Evolutionary conservation across 2,797 vertebrate genomes (phyloP).

Genomic region (Chaenodraco wilsoni): DNA sequence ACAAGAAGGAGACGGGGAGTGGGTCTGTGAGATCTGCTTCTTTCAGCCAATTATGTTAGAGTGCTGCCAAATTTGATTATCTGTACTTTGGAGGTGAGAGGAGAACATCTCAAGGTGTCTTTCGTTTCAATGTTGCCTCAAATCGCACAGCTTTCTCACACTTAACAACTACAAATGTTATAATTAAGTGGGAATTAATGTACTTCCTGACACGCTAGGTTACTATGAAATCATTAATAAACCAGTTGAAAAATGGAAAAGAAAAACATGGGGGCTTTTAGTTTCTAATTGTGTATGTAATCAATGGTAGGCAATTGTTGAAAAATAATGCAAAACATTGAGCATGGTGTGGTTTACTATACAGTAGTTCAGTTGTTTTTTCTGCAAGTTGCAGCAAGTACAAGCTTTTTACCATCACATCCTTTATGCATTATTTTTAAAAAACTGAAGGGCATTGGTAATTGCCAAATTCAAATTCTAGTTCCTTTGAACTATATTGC

Average conservation of each 20-base stretch:
- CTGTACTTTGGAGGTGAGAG: conserved; percentile 26
- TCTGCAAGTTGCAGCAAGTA: not conserved
- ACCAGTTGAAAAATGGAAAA: not conserved
- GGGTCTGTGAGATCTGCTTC: conserved; percentile 25
- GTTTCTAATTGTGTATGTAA: conserved; percentile 15
- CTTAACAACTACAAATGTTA: not conserved
- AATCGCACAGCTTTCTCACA: conserved; percentile 9
- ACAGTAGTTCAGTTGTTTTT: no score
- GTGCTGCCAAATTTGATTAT: conserved; percentile 55
- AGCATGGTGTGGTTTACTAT: not conserved
- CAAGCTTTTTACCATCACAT: not conserved
- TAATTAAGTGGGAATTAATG: not conserved
- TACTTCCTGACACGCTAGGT: not conserved
- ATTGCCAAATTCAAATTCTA: not conserved
- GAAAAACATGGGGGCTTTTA: not conserved
- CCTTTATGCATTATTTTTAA: not conserved
- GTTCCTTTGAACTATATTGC: no score
- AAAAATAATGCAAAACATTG: not conserved
- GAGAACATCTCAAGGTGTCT: conserved; percentile 50
- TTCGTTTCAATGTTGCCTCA: conserved; percentile 32
- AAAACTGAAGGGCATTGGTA: not conserved
- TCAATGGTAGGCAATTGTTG: not conserved
- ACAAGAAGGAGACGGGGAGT: conserved; percentile 17
- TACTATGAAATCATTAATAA: no score
- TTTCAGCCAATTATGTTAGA: conserved; percentile 57